A percentile compares a stretch with the other conserved stretches of the same genome.
Conservation (phyloP, 2,888 invertebrate species). For the Drosophila subsilvestris region DNA sequence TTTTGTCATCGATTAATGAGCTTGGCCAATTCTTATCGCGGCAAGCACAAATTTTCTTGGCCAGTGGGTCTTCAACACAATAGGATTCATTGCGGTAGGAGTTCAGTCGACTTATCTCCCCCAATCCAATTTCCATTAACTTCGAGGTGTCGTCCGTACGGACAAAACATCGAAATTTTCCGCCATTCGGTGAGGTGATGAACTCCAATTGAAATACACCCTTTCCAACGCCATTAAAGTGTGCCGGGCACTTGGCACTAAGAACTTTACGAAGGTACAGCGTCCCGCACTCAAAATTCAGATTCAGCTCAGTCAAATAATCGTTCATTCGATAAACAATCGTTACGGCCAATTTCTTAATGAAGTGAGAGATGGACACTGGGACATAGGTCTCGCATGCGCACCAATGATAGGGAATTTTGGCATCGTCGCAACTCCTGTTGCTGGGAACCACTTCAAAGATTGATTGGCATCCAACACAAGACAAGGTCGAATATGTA, state of each 20-base stretch:
- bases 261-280: background rate
- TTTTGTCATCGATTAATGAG: background rate
- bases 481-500: slow-evolving; percentile 41
- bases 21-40: background rate
- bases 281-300: background rate
- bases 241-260: background rate
- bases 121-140: background rate
- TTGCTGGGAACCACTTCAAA: slow-evolving; percentile 52
- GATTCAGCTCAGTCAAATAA: slow-evolving; percentile 2
- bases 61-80: slow-evolving; percentile 32
- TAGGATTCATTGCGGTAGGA: slow-evolving; percentile 40
- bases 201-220: slow-evolving; percentile 34
- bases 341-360: slow-evolving; percentile 76
- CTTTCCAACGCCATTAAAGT: slow-evolving; percentile 2
- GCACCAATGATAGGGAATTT: slow-evolving; percentile 89
- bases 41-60: background rate
- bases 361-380: slow-evolving; percentile 76
- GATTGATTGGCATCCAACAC: slow-evolving; percentile 83
- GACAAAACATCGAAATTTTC: slow-evolving; percentile 24
- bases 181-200: slow-evolving; percentile 32
- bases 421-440: slow-evolving; percentile 88
- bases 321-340: slow-evolving; percentile 50
- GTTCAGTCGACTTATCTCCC: slow-evolving; percentile 41
- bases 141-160: background rate
- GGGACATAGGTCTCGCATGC: slow-evolving; percentile 86